Conservation (phyloP, 2,797 vertebrate genomes). For the Tokudaia muenninki region DNA sequence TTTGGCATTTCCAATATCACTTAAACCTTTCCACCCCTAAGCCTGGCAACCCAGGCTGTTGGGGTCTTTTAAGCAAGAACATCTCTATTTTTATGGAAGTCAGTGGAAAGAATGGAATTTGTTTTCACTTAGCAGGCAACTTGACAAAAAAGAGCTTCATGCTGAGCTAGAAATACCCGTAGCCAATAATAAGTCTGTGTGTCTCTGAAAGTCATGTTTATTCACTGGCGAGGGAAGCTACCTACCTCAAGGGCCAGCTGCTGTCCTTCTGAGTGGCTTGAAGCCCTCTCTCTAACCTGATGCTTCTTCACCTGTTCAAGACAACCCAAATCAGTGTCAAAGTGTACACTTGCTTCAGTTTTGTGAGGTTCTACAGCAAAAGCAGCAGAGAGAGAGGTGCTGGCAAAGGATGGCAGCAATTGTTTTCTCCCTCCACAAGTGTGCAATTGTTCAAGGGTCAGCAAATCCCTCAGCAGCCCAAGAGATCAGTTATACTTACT, state of each 20-base stretch:
- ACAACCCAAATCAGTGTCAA: neutral
- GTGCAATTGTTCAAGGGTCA: constrained; percentile 31
- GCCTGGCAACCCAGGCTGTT: neutral
- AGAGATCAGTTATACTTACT: neutral
- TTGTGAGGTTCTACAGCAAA: neutral
- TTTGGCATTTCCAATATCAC: neutral
- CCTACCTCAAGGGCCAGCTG: neutral
- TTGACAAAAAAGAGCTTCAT: constrained; percentile 40
- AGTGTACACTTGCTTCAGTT: neutral
- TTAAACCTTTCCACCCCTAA: neutral
- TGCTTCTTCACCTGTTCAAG: neutral
- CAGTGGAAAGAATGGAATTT: constrained; percentile 54
- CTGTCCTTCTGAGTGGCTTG: neutral
- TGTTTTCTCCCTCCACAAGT: neutral
- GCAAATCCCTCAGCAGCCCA: neutral
- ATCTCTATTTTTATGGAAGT: constrained; percentile 59
- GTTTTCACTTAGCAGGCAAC: constrained; percentile 30
- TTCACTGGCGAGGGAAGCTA: neutral
- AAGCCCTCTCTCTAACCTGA: neutral
- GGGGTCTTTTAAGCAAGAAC: constrained; percentile 61
- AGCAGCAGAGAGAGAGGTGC: neutral
- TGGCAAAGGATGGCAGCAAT: neutral
- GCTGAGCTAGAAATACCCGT: constrained; percentile 58
- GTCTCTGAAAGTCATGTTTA: neutral
- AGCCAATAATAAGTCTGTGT: neutral